Percentiles rank a stretch among this genome's conserved stretches.
phyloP scores from a whole-genome alignment of 2,888 invertebrate genomes.

The Rotaria macrura region DNA sequence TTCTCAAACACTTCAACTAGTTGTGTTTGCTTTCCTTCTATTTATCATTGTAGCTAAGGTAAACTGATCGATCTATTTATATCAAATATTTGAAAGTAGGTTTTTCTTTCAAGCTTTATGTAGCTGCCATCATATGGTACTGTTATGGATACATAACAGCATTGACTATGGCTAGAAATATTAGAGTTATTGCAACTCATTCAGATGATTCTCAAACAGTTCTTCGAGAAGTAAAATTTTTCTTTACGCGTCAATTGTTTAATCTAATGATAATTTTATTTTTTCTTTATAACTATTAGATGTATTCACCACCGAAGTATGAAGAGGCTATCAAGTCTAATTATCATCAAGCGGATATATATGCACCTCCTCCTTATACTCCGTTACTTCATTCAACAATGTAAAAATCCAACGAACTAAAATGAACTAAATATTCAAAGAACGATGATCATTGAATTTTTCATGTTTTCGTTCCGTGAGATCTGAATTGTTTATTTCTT shows the following conservation, averaged over 20 bases:
- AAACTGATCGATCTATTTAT: background rate
- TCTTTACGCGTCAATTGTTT: background rate
- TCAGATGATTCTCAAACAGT: background rate
- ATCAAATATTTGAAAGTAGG: background rate
- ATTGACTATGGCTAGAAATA: constrained; percentile 11
- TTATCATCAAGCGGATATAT: background rate
- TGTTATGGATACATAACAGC: constrained; percentile 27
- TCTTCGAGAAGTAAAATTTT: background rate
- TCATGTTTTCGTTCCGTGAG: background rate
- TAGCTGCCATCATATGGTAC: constrained; percentile 28
- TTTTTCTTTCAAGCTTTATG: background rate
- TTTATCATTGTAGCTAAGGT: constrained; percentile 25
- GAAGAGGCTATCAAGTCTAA: constrained; percentile 26
- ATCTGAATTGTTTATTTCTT: background rate
- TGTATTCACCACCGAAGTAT: constrained; percentile 29
- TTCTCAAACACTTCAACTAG: constrained; percentile 25
- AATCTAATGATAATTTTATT: background rate
- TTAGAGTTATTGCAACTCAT: background rate
- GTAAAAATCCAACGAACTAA: background rate
- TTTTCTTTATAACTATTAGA: background rate
- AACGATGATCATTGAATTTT: too few species aligned
- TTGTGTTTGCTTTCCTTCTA: constrained; percentile 23
- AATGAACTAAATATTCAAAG: too few species aligned
- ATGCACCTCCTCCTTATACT: background rate
- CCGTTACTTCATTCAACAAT: background rate